These are phyloP conservation scores for Malurus elegans DNA, from an alignment of 2,113 vertebrate species.

Conservation along the genomic window DNA sequence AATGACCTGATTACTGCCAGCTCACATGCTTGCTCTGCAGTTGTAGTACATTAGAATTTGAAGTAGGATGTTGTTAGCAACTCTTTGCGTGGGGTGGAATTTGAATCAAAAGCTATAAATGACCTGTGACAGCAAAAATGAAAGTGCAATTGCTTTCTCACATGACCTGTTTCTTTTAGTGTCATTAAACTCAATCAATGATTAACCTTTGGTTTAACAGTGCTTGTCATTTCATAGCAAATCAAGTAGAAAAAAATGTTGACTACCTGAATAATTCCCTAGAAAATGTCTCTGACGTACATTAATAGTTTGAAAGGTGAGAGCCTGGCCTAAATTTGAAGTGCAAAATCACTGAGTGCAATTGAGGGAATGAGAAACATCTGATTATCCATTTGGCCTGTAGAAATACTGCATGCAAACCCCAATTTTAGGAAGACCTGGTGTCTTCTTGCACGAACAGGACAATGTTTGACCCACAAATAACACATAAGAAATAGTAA, in stretches of 20 bases:
- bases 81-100: conserved; percentile 69
- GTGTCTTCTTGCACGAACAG: not conserved
- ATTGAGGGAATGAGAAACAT: conserved; percentile 14
- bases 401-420: not conserved
- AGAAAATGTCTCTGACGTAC: conserved; percentile 36
- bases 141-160: conserved; percentile 65
- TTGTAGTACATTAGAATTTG: conserved; percentile 67
- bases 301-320: conserved; percentile 38
- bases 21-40: conserved; percentile 53
- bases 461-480: not conserved
- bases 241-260: conserved; percentile 70
- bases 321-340: conserved; percentile 20
- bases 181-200: conserved; percentile 68
- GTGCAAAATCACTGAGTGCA: not conserved
- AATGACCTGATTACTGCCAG: conserved; percentile 51
- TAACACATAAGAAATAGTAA: not conserved
- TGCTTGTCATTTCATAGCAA: conserved; percentile 63
- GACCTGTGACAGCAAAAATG: conserved; percentile 64
- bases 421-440: not conserved
- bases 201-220: conserved; percentile 68
- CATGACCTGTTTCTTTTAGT: conserved; percentile 64
- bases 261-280: conserved; percentile 64
- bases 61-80: conserved; percentile 74
- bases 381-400: not conserved
- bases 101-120: conserved; percentile 67